phyloP scores from a whole-genome alignment of 2,888 invertebrate genomes.

The Meta bourneti region DNA sequence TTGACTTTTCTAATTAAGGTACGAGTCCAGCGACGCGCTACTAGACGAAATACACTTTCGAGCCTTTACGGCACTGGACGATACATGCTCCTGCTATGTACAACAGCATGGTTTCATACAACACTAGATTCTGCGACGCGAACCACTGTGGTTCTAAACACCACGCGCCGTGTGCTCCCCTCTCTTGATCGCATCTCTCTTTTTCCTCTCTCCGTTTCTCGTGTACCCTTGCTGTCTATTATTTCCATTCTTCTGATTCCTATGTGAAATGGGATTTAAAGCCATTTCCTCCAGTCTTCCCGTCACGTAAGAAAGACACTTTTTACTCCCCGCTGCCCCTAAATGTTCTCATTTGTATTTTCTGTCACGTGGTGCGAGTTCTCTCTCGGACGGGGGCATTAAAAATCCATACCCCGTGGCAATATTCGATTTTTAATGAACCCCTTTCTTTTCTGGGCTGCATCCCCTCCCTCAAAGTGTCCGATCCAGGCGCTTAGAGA shows the following conservation, averaged over 20 bases:
- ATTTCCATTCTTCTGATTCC: background rate
- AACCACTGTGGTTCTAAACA: background rate
- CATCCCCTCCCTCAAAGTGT: background rate
- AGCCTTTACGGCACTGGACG: no score
- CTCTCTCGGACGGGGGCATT: conserved; percentile 37
- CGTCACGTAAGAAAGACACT: conserved; percentile 60
- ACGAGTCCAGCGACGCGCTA: no score
- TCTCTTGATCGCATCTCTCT: background rate
- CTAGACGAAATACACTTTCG: no score
- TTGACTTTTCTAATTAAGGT: no score
- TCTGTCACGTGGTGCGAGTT: conserved; percentile 33
- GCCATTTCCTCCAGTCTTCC: conserved; percentile 17
- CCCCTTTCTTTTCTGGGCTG: background rate
- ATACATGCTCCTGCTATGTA: no score
- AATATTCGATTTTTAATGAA: conserved; percentile 21
- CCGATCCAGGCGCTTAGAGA: background rate
- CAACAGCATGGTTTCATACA: no score
- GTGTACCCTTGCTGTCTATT: background rate
- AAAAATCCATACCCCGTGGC: conserved; percentile 59
- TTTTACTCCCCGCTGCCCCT: conserved; percentile 32
- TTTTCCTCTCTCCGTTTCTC: background rate
- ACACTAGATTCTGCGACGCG: background rate
- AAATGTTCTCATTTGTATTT: conserved; percentile 57
- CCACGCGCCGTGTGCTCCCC: background rate
- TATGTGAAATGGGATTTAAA: conserved; percentile 60